Evolutionary conservation across 2,888 invertebrate species (phyloP).

Genomic region (Alloscopus bannaensis): DNA sequence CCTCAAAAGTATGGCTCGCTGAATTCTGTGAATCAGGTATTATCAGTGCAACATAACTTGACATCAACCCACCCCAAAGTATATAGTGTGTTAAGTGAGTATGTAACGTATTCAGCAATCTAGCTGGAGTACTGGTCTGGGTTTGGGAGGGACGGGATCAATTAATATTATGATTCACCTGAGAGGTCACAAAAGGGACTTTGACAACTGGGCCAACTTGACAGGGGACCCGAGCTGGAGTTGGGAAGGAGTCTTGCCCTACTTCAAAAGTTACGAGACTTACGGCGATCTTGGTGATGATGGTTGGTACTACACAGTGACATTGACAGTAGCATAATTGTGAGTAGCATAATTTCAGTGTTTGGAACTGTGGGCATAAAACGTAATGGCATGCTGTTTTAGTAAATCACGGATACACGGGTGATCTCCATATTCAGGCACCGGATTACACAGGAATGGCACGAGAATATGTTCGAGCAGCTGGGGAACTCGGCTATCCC

Average conservation of each 20-base stretch:
- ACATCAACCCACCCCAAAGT: conserved; percentile 28
- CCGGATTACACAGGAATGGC: conserved; percentile 62
- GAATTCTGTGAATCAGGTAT: conserved; percentile 55
- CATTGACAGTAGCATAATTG: not conserved
- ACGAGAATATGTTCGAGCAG: conserved; percentile 61
- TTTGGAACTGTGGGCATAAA: no score
- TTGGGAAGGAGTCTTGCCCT: conserved; percentile 65
- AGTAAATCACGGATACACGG: conserved; percentile 44
- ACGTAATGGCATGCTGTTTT: conserved; percentile 21
- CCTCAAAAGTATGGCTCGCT: conserved; percentile 79
- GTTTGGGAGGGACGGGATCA: conserved; percentile 57
- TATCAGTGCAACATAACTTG: no score
- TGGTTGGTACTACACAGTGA: not conserved
- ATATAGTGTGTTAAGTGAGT: conserved; percentile 16
- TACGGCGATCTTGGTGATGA: conserved; percentile 45
- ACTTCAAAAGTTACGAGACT: conserved; percentile 62
- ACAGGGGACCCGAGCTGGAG: conserved; percentile 68
- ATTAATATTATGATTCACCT: conserved; percentile 57
- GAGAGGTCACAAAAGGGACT: conserved; percentile 58
- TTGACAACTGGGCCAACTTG: conserved; percentile 66
- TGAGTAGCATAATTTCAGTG: not conserved
- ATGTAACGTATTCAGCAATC: conserved; percentile 48
- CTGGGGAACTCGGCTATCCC: conserved; percentile 52
- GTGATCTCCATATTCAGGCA: conserved; percentile 52
- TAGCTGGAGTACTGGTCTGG: conserved; percentile 63